Base-by-base conservation (phyloP, 2,888 invertebrate species). In the Scrobipalpa atriplicella region DNA sequence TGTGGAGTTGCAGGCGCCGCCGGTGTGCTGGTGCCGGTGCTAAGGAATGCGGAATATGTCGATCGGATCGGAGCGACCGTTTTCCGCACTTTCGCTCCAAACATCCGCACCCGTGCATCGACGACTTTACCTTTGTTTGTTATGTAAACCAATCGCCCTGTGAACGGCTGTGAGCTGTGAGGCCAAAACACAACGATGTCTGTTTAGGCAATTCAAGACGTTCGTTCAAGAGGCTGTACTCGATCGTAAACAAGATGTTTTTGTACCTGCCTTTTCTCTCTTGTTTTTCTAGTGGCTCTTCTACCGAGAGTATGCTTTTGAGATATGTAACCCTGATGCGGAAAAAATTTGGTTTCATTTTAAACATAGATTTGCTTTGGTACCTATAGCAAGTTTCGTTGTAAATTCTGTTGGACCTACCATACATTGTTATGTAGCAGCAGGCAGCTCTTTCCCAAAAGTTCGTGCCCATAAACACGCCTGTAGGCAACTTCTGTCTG, bases 71-170 rank as follows among this genome's bases (percentile, higher is more conserved):
- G 41, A 78, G 75, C 73, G 52, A 68, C 65, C 67, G 82, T 81
- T 89, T 90, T 85, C 91, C 87, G 81, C 79, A 90, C 91, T 91
- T 91, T 92, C 90, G 88, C 88, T 85, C 69, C 78, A 84, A 84
- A 85, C 86, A 86, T 90, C 90, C 90, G 89, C 88, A 87, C 84
- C 82, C 85, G 81, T 72, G 70, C 74, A 63, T 52, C 62, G 68
- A 67, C 71, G 70, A 69, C 71, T 58, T 43, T 68, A 71, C 76
- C 76, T 74, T 70, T 74, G 71, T 75, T 74, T 85, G 80, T 84
- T 85, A 83, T 85, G 83, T 83, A 85, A 84, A 87, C 83, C 70
- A 65, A 71, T 64, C 67, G 62, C 64, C 47, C 63, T 62, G 66
- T 63, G 41, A 41, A 62, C 62, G 62, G 29, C 47, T 29, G n/a